Evolutionary conservation across 1,140 invertebrate species (phyloP), one percentile per base, ranked within the genome.

Genomic region (Drosophila tropicalis): DNA sequence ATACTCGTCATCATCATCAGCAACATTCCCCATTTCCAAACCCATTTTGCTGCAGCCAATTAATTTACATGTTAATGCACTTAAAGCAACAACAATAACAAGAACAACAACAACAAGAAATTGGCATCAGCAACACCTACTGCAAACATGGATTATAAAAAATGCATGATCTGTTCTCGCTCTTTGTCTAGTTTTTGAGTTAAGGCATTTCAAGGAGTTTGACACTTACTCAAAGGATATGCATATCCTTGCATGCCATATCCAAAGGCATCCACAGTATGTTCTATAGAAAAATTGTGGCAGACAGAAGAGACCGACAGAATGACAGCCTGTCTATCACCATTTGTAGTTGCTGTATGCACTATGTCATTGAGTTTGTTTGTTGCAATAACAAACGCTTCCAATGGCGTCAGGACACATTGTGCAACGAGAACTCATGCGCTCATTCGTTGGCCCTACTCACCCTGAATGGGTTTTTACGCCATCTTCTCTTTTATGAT

Each of bases 281-380:
- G n/a, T 71, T 66, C 57, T 56, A 77, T 77, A n/a, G 67, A 61
- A 77, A 77, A 77, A 77, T 77, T 56, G 65, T 47, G 63, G 58
- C 61, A 58, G 74, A 67, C 64, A 77, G 54, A 15, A 74, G 29
- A 77, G 54, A 15, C 57, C 60, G 44, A 34, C 13, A n/a, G 66
- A 74, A 36, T 79, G 83, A 83, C 83, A 89, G 72, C 62, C 41
- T 67, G 78, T 72, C 67, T 62, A 78, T 78, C 75, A 71, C 44
- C 58, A 17, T 72, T 47, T 72, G 61, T 47, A 60, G 54, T 62
- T 19, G 63, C 29, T 29, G 40, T 58, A 58, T 77, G 74, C 74
- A 76, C 70, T 76, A 55, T 71, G 73, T 77, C 67, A 62, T 77
- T 62, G 44, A 60, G 57, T 44, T 41, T 67, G 32, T 80, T 74